Percentiles rank a stretch among this genome's conserved stretches.
Conservation (phyloP, 2,888 invertebrate genomes). For the Tryphoninae sp. region DNA sequence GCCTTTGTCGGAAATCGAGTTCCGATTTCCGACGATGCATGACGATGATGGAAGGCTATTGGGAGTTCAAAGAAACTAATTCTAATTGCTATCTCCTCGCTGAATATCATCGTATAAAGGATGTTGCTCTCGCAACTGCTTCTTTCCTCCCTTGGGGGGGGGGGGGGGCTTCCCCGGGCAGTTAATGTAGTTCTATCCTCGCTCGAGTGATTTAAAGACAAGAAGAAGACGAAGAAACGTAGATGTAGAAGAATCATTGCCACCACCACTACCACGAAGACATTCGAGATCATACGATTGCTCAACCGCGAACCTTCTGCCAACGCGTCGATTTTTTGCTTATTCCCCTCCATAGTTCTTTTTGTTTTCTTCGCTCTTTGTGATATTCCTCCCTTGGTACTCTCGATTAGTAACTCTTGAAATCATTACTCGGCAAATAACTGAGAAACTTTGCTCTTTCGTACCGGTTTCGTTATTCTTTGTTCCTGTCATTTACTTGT, state of each 20-base stretch:
- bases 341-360: conserved; percentile 13
- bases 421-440: conserved; percentile 54
- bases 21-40: conserved; percentile 34
- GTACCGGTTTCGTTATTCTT: conserved; percentile 10
- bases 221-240: conserved; percentile 5
- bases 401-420: conserved; percentile 27
- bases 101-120: conserved; percentile 27
- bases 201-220: conserved; percentile 45
- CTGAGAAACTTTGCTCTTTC: conserved; percentile 39
- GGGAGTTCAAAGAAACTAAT: conserved; percentile 37
- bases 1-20: not conserved
- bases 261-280: conserved; percentile 38
- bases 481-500: not conserved
- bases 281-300: conserved; percentile 49
- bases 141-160: conserved; percentile 28
- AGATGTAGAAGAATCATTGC: conserved; percentile 54
- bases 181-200: conserved; percentile 32
- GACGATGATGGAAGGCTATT: conserved; percentile 24
- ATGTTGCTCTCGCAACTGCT: conserved; percentile 17
- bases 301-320: conserved; percentile 59
- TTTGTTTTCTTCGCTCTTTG: conserved; percentile 11
- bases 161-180: conserved; percentile 26
- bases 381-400: conserved; percentile 29
- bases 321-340: conserved; percentile 36
- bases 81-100: conserved; percentile 30